These are phyloP conservation scores for Myocastor coypus DNA, from an alignment of 2,113 vertebrate species.

Conservation along the genomic window DNA sequence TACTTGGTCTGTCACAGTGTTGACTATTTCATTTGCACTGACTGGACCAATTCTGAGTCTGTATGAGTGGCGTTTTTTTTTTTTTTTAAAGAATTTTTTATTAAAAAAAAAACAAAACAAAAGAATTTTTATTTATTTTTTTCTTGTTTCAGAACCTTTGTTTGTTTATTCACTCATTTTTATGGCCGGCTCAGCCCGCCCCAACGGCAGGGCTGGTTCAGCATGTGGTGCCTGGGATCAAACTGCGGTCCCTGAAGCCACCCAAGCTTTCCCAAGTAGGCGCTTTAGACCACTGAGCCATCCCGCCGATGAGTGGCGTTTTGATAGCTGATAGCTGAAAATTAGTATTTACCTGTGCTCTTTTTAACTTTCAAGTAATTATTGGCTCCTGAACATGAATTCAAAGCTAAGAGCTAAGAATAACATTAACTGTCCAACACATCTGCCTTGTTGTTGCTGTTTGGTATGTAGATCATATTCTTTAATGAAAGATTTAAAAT, in stretches of 20 bases:
- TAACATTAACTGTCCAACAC: neutral
- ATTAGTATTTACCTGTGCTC: neutral
- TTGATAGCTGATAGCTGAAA: neutral
- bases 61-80: neutral
- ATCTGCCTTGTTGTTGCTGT: neutral
- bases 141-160: no score
- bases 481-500: constrained; percentile 41
- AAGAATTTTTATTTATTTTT: no score
- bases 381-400: constrained; percentile 41
- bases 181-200: no score
- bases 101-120: no score
- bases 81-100: no score
- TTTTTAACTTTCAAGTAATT: constrained; percentile 29
- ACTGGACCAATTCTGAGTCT: neutral
- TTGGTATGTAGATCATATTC: neutral
- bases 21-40: neutral
- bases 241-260: no score
- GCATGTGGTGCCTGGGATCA: no score
- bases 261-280: no score
- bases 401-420: constrained; percentile 38
- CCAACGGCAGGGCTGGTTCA: no score
- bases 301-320: neutral
- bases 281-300: no score
- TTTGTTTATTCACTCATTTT: no score
- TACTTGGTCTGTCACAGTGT: neutral